Evolutionary conservation across 1,140 invertebrate genomes (phyloP).

Genomic region (Camponotus floridanus): DNA sequence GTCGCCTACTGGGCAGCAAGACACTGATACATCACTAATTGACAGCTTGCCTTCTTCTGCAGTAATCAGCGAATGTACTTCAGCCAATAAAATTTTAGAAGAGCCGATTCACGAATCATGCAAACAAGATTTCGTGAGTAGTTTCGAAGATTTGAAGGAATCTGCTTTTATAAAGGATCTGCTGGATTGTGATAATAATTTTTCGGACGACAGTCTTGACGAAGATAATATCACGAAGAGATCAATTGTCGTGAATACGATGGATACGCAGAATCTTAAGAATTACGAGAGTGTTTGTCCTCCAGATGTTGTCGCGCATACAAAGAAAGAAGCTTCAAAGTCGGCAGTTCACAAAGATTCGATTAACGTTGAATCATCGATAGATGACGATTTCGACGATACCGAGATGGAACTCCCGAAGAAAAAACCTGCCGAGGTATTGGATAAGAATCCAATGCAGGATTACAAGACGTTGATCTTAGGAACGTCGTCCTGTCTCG

Average conservation of each 20-base stretch:
- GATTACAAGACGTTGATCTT: constrained; percentile 73
- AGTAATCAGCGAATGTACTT: constrained; percentile 6
- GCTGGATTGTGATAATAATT: constrained; percentile 64
- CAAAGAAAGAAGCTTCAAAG: constrained; percentile 69
- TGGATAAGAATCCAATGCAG: constrained; percentile 22
- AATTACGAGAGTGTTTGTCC: constrained; percentile 71
- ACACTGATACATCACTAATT: background rate
- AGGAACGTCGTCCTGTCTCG: constrained; percentile 46
- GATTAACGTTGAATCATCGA: constrained; percentile 10
- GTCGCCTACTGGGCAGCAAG: background rate
- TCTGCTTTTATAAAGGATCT: background rate
- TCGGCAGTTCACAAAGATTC: background rate
- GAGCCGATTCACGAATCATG: background rate
- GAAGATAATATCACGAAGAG: constrained; percentile 49
- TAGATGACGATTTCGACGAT: constrained; percentile 66
- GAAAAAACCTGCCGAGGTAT: constrained; percentile 57
- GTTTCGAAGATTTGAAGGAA: background rate
- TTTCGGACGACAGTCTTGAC: constrained; percentile 80
- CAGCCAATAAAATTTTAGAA: background rate
- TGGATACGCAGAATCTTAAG: background rate
- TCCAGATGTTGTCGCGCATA: constrained; percentile 79
- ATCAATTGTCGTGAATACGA: background rate
- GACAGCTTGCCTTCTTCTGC: background rate
- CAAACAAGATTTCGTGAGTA: no score
- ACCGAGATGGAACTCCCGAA: constrained; percentile 71